Evolutionary conservation across 2,888 invertebrate species (phyloP), one percentile per base, ranked within the genome.

Genomic region (Parnassius smintheus): DNA sequence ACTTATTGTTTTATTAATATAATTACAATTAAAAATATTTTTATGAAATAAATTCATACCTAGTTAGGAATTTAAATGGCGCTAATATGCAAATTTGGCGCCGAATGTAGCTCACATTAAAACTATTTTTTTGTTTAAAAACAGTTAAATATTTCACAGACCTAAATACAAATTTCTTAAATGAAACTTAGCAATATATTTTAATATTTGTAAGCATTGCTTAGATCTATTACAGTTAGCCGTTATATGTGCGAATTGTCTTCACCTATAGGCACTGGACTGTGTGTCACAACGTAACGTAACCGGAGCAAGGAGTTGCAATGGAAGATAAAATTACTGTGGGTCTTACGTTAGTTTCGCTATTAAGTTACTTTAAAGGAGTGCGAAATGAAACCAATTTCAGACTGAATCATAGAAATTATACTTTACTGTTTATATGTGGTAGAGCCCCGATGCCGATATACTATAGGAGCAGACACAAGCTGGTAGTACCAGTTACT

Each of bases 21-120:
- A 42, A 51, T 58, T 58, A 9, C 13, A 49, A 18, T 49, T 49
- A 12, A 49, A 44, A 44, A 49, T 49, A 12, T 49, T 49, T 49
- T 49, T 49, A 18, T 13, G 49, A 49, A 49, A 49, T 13, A 49
- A 9, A 9, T 49, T 49, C 49, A 8, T 9, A 9, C 0, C 25
- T 25, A 25, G 3, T 7, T 35, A 25, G 4, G 25, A 2, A 25
- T n/a, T 49, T 13, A 13, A 49, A 49, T 49, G 8, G 49, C 49
- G 49, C 13, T 49, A 49, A 49, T 49, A 49, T 49, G 49, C 49
- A 13, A 49, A 49, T 13, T 13, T 49, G 9, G 1, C 12, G 49
- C 49, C 13, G 13, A 49, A 13, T 49, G 8, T 9, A 13, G 18
- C 13, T 49, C 49, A 49, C 49, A 49, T 49, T 49, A 49, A 49